Conservation (phyloP, 2,888 invertebrate genomes). For the Colostygia pectinataria region DNA sequence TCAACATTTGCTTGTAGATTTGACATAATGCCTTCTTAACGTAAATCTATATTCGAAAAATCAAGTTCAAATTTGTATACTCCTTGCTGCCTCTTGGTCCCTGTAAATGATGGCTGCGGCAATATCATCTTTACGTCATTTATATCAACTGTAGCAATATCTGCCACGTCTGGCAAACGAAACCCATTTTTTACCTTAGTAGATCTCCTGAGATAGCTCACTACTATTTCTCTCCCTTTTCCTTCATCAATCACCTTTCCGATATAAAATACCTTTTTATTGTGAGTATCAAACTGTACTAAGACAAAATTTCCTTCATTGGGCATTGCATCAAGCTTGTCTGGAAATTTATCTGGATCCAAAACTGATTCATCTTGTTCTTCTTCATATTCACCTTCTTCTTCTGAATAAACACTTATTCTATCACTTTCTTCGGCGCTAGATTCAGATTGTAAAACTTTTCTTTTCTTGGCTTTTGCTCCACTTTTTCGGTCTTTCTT, state of each 20-base stretch:
- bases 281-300: slow-evolving; percentile 26
- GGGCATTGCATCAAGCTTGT: slow-evolving; percentile 17
- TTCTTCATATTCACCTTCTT: background rate
- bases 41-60: slow-evolving; percentile 33
- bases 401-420: slow-evolving; percentile 20
- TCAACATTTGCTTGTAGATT: slow-evolving; percentile 3
- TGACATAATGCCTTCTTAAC: slow-evolving; percentile 19
- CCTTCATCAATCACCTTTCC: slow-evolving; percentile 25
- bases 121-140: slow-evolving; percentile 30
- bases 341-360: background rate
- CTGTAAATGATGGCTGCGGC: slow-evolving; percentile 28
- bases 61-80: slow-evolving; percentile 33
- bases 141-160: slow-evolving; percentile 32
- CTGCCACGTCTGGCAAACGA: slow-evolving; percentile 34
- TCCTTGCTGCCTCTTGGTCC: slow-evolving; percentile 33
- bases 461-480: slow-evolving; percentile 25
- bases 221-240: slow-evolving; percentile 23
- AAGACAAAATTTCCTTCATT: slow-evolving; percentile 28
- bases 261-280: slow-evolving; percentile 25
- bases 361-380: background rate
- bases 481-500: slow-evolving; percentile 9
- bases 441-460: slow-evolving; percentile 27
- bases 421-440: slow-evolving; percentile 30
- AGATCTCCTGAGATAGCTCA: slow-evolving; percentile 31
- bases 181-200: slow-evolving; percentile 22